Evolutionary conservation across 2,888 invertebrate species (phyloP).

Genomic region (Drosophila nr. perissopoda): DNA sequence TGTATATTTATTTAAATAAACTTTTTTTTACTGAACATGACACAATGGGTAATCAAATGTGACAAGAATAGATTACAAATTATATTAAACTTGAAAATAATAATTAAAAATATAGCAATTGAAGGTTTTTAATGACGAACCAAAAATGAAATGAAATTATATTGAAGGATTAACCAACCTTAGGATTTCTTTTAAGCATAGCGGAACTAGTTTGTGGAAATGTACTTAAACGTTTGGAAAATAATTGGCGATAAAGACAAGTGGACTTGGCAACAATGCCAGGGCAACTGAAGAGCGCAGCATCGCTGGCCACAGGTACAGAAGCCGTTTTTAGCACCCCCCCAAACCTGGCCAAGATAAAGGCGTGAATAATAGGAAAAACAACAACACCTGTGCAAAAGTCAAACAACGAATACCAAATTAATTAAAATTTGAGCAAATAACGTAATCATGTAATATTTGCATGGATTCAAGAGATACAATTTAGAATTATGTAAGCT

Average conservation of each 20-base stretch:
- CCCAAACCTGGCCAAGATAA: slow-evolving; percentile 53
- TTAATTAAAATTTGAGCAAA: slow-evolving; percentile 71
- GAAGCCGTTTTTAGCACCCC: slow-evolving; percentile 12
- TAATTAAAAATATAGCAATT: not conserved
- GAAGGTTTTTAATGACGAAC: not conserved
- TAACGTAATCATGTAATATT: slow-evolving; percentile 51
- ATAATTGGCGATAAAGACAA: slow-evolving; percentile 42
- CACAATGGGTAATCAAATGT: not conserved
- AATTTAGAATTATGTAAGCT: slow-evolving; percentile 33
- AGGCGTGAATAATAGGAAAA: slow-evolving; percentile 42
- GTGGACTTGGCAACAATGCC: slow-evolving; percentile 68
- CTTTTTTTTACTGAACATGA: not conserved
- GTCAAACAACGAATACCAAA: slow-evolving; percentile 26
- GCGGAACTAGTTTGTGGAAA: not conserved
- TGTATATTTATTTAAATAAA: too few relatives aligned
- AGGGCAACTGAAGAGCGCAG: slow-evolving; percentile 58
- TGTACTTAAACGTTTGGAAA: slow-evolving; percentile 23
- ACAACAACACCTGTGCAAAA: slow-evolving; percentile 36
- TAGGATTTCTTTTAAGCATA: slow-evolving; percentile 38
- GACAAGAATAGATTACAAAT: not conserved
- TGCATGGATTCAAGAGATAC: slow-evolving; percentile 41
- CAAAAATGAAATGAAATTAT: not conserved
- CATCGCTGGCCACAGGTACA: slow-evolving; percentile 24
- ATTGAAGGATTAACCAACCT: slow-evolving; percentile 38
- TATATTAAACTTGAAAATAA: not conserved